Conservation (phyloP, 2,888 invertebrate species). For the Scaptomyza parva region DNA sequence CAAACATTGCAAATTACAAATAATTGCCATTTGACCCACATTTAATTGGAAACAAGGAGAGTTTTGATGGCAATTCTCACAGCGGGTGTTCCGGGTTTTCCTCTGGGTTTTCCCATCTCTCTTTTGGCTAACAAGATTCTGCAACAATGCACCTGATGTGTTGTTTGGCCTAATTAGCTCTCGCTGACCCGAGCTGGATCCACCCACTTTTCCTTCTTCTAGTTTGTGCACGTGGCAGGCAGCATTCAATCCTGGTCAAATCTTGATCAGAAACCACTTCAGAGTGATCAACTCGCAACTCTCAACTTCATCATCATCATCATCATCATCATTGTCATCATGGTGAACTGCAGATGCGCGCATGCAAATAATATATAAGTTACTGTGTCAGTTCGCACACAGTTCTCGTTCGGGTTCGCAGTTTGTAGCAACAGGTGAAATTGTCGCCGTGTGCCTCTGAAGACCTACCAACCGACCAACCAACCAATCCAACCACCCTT, state of each 20-base stretch:
- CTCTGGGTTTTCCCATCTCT: too few relatives aligned
- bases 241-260: not conserved
- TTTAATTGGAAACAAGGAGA: too few relatives aligned
- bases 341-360: constrained; percentile 15
- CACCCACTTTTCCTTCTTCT: constrained; percentile 18
- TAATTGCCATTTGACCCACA: constrained; percentile 70
- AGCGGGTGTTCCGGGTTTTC: constrained; percentile 5
- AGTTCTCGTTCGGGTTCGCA: constrained; percentile 7
- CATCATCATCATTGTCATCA: not conserved
- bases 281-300: too few relatives aligned
- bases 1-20: constrained; percentile 30
- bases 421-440: constrained; percentile 80
- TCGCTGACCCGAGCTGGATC: constrained; percentile 15
- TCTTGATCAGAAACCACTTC: constrained; percentile 24
- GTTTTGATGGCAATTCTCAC: constrained; percentile 1
- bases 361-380: constrained; percentile 83
- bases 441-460: constrained; percentile 76
- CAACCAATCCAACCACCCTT: not conserved
- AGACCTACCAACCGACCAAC: constrained; percentile 11
- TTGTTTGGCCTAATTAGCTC: constrained; percentile 28
- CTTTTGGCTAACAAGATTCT: constrained; percentile 4
- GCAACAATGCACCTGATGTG: constrained; percentile 22
- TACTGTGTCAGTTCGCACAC: constrained; percentile 79
- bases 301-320: constrained; percentile 1
- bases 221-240: constrained; percentile 29